Evolutionary conservation across 2,888 invertebrate genomes (phyloP), one percentile per base, ranked within the genome.

Genomic region (Ganaspis brasiliensis): DNA sequence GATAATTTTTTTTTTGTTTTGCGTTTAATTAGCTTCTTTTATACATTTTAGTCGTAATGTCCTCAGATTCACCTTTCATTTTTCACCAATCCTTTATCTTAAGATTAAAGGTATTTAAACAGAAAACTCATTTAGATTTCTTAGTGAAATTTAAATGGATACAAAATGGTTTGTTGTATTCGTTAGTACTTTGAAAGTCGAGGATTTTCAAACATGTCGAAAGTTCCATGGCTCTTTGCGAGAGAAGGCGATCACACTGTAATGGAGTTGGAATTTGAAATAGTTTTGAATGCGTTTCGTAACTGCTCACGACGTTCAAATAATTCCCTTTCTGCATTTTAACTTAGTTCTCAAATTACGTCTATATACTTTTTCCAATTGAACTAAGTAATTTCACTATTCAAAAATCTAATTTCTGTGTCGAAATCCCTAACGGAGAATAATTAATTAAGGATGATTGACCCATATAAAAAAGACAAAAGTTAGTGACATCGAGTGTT

Each of bases 251-350:
- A 67, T 67, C 63, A 67, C 61, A 61, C 14, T 67, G n/a, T 14
- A 19, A 67, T 45, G 14, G 45, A 45, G 67, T 24, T 24, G 26
- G 24, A 67, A 45, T 67, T 67, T 24, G 67, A 45, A 67, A 67
- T 67, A 67, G 67, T 67, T 67, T 67, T 24, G 45, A 67, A 67
- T 45, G 26, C 67, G 40, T 67, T 67, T 67, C 67, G 67, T 45
- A 67, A 67, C 45, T 45, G 8, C 24, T 40, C 67, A 67, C 45
- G 45, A 67, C 40, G 21, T 67, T n/a, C 24, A 67, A 26, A 40
- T 67, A 45, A 67, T 67, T 67, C 40, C 67, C 67, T 67, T 67
- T 45, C 40, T 45, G n/a, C 40, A 45, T 45, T 45, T n/a, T 14
- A 67, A 67, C 67, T 45, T 67, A 40, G 67, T 67, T 45, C 21